Percentiles rank a stretch among this genome's conserved stretches.
These are phyloP conservation scores for Pediacus dermestoides DNA, from an alignment of 2,888 invertebrate genomes.

Conservation along the genomic window DNA sequence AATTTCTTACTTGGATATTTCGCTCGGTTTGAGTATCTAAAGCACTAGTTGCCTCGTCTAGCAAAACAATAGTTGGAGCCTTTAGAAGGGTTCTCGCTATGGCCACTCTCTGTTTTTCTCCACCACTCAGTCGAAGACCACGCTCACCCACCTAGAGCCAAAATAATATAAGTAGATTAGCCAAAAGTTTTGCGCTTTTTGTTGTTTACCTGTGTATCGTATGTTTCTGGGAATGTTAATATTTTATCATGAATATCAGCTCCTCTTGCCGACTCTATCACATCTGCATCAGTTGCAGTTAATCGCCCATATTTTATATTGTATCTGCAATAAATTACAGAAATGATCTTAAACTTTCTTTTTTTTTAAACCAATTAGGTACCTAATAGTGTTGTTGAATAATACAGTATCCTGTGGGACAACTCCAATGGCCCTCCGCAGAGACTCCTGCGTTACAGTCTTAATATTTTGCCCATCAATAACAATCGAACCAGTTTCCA, in stretches of 20 bases:
- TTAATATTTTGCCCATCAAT: constrained; percentile 89
- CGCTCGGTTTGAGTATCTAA: constrained; percentile 94
- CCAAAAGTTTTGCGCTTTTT: constrained; percentile 10
- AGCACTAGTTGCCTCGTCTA: constrained; percentile 95
- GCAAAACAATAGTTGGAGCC: constrained; percentile 80
- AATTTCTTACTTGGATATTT: constrained; percentile 69
- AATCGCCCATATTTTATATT: constrained; percentile 92
- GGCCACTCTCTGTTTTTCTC: constrained; percentile 96
- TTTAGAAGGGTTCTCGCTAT: constrained; percentile 94
- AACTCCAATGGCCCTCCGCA: constrained; percentile 83
- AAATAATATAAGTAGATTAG: constrained; percentile 9
- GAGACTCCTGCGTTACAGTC: constrained; percentile 77
- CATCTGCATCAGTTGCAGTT: constrained; percentile 72
- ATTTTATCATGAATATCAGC: constrained; percentile 95
- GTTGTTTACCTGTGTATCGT: constrained; percentile 67
- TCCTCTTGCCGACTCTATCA: constrained; percentile 83
- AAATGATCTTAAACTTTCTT: constrained; percentile 4
- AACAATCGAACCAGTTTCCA: constrained; percentile 78
- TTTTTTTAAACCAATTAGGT: constrained; percentile 28
- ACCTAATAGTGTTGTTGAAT: constrained; percentile 88
- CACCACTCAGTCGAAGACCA: constrained; percentile 91
- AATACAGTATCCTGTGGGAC: constrained; percentile 97
- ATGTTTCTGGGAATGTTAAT: constrained; percentile 83
- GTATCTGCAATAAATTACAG: constrained; percentile 55
- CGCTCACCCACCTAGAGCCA: constrained; percentile 82